These are phyloP conservation scores for Gibbula magus DNA, from an alignment of 2,888 invertebrate species.

Conservation along the genomic window DNA sequence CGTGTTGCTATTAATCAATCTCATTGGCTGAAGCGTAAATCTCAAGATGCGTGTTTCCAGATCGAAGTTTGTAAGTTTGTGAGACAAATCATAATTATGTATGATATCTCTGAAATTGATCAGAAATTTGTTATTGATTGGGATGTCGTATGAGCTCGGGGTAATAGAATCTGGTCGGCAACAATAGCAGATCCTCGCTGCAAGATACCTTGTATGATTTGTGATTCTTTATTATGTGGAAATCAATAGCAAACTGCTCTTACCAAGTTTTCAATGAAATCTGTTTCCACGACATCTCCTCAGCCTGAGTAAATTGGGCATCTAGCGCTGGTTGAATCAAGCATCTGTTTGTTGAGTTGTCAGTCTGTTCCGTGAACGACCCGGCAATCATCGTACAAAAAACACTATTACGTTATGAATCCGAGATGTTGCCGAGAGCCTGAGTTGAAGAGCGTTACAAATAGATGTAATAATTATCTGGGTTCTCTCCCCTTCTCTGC, in stretches of 20 bases:
- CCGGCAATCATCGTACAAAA: slow-evolving; percentile 7
- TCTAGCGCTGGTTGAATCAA: slow-evolving; percentile 2
- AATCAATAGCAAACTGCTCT: slow-evolving; percentile 26
- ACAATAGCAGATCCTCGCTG: not conserved
- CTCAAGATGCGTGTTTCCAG: not conserved
- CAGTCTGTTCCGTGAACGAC: not conserved
- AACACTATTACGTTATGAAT: slow-evolving; percentile 19
- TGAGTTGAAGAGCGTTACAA: slow-evolving; percentile 12
- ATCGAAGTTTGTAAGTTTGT: slow-evolving; percentile 7
- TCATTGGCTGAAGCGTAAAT: not conserved
- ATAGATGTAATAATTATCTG: slow-evolving; percentile 20
- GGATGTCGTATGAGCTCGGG: not conserved
- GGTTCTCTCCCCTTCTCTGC: not conserved
- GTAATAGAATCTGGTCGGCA: not conserved
- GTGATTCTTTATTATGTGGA: slow-evolving; percentile 17
- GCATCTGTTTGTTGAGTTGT: not conserved
- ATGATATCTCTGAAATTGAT: slow-evolving; percentile 28
- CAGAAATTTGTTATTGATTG: slow-evolving; percentile 19
- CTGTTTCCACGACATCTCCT: slow-evolving; percentile 7
- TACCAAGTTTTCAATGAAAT: slow-evolving; percentile 17
- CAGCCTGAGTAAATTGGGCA: not conserved
- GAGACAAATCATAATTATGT: slow-evolving; percentile 25
- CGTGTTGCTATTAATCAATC: slow-evolving; percentile 1
- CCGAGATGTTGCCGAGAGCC: slow-evolving; percentile 7
- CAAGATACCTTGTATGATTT: slow-evolving; percentile 18